Evolutionary conservation across 1,140 invertebrate species (phyloP).

Genomic region (Hypsibius dujardini): DNA sequence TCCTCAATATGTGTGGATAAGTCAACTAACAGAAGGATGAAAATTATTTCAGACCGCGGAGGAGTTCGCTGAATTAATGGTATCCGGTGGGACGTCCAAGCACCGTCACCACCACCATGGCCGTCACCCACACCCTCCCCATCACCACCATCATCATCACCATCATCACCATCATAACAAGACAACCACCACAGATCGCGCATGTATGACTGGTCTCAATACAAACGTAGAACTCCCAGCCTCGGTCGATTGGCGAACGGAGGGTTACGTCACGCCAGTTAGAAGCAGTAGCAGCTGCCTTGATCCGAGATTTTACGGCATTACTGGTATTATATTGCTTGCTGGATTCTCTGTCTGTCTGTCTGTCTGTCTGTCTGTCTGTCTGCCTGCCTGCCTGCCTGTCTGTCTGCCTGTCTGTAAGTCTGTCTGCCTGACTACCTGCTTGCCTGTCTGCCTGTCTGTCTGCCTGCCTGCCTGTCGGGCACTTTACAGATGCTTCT

Average conservation of each 20-base stretch:
- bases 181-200: neutral
- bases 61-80: neutral
- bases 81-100: neutral
- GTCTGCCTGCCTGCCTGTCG: too few relatives aligned
- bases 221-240: neutral
- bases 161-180: neutral
- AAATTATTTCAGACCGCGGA: neutral
- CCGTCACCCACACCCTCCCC: neutral
- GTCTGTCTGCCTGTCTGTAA: too few relatives aligned
- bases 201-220: neutral
- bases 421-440: too few relatives aligned
- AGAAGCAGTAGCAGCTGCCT: neutral
- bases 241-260: neutral
- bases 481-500: too few relatives aligned
- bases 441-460: too few relatives aligned
- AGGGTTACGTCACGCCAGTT: neutral
- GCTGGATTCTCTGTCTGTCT: too few relatives aligned
- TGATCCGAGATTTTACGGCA: constrained; percentile 27
- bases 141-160: neutral
- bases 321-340: constrained; percentile 35
- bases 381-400: too few relatives aligned
- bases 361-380: too few relatives aligned
- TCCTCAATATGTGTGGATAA: neutral
- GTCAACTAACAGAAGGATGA: neutral
- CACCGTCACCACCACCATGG: neutral